phyloP scores from a whole-genome alignment of 2,888 invertebrate genomes.

The Meiosimyza decipiens region DNA sequence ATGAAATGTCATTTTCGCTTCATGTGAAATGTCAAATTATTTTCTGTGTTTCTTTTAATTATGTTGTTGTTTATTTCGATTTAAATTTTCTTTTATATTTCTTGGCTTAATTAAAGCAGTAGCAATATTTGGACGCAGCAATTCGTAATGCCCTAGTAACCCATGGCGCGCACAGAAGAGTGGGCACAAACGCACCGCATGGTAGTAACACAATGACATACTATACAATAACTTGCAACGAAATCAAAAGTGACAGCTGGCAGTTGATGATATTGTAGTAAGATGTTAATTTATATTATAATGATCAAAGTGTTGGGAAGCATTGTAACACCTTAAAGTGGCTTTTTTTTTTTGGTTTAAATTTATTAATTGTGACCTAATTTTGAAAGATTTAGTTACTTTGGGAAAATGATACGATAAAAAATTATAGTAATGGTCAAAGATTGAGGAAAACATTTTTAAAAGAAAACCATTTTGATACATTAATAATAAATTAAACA shows the following conservation, averaged over 20 bases:
- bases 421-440: too few relatives aligned
- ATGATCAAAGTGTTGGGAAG: too few relatives aligned
- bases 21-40: constrained; percentile 13
- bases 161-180: background rate
- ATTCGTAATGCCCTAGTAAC: constrained; percentile 23
- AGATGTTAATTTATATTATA: too few relatives aligned
- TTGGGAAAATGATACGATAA: too few relatives aligned
- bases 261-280: too few relatives aligned
- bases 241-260: background rate
- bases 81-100: background rate
- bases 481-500: too few relatives aligned
- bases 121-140: background rate
- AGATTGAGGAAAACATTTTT: too few relatives aligned
- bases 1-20: constrained; percentile 5
- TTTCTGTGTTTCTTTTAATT: background rate
- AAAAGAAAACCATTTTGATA: too few relatives aligned
- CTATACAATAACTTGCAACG: constrained; percentile 12
- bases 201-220: constrained; percentile 28
- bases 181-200: constrained; percentile 30
- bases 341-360: too few relatives aligned
- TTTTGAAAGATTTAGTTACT: too few relatives aligned
- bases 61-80: constrained; percentile 15
- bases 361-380: too few relatives aligned
- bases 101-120: background rate
- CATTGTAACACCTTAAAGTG: too few relatives aligned